phyloP scores from a whole-genome alignment of 2,888 invertebrate species.

The Drosophila trichaetosa region DNA sequence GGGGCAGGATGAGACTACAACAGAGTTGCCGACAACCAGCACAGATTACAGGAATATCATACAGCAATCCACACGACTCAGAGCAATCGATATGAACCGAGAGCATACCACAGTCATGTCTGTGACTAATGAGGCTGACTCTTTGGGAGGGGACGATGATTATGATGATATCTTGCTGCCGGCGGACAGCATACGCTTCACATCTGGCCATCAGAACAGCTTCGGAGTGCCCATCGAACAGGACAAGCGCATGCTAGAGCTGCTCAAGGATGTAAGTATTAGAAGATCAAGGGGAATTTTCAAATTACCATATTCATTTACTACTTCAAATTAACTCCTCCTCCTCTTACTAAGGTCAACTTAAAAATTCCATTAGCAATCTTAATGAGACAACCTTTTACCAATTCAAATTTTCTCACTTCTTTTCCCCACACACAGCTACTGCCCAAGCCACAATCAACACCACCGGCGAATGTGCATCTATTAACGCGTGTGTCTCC shows the following conservation, averaged over 20 bases:
- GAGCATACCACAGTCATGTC: constrained; percentile 43
- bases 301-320: neutral
- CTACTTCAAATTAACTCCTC: neutral
- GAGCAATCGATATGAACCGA: constrained; percentile 38
- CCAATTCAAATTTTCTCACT: neutral
- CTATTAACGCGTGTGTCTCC: constrained; percentile 86
- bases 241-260: constrained; percentile 85
- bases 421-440: constrained; percentile 30
- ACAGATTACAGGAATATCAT: constrained; percentile 16
- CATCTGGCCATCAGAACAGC: constrained; percentile 88
- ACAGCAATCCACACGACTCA: constrained; percentile 74
- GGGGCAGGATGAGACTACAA: constrained; percentile 38
- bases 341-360: too few relatives aligned
- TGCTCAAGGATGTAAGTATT: constrained; percentile 81
- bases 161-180: constrained; percentile 74
- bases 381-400: neutral
- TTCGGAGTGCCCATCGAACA: constrained; percentile 88
- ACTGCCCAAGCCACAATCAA: constrained; percentile 59
- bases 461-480: constrained; percentile 57
- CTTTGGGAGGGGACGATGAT: constrained; percentile 41
- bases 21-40: constrained; percentile 22
- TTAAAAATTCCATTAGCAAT: neutral
- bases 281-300: neutral
- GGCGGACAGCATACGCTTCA: constrained; percentile 84
- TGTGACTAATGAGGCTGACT: constrained; percentile 33